phyloP scores from a whole-genome alignment of 2,113 vertebrate species.

The Takifugu bimaculatus region DNA sequence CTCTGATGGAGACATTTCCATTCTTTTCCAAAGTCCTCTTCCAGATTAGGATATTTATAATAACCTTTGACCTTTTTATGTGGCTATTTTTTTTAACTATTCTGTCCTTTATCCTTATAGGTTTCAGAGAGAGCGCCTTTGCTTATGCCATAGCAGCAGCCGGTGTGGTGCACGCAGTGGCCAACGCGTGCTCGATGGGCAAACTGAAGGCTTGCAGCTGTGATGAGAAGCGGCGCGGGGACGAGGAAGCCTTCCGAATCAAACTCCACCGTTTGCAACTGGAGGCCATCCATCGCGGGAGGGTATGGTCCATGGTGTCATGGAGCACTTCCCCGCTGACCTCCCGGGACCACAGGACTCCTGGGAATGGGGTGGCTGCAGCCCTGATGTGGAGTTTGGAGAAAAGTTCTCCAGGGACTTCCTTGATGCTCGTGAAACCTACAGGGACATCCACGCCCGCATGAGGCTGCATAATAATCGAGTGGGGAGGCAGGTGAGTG shows the following conservation, averaged over 20 bases:
- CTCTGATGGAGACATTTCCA: neutral
- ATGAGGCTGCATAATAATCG: conserved; percentile 98
- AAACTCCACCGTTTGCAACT: conserved; percentile 92
- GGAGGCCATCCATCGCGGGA: conserved; percentile 92
- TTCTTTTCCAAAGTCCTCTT: neutral
- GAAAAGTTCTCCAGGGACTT: conserved; percentile 98
- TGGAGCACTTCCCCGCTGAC: conserved; percentile 86
- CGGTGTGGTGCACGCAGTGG: conserved; percentile 90
- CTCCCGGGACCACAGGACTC: conserved; percentile 88
- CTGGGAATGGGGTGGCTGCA: conserved; percentile 99
- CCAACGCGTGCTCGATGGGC: conserved; percentile 93
- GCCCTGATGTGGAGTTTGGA: conserved; percentile 94
- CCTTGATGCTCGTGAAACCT: conserved; percentile 93
- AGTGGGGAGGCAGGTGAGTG: conserved; percentile 94
- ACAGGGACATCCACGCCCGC: conserved; percentile 93
- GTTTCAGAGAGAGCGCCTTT: conserved; percentile 95
- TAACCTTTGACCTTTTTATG: neutral
- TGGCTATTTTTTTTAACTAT: neutral
- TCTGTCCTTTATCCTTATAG: conserved; percentile 58
- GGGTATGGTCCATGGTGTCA: conserved; percentile 93
- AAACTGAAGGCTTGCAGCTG: conserved; percentile 93
- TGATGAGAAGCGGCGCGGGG: conserved; percentile 86
- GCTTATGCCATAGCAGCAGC: conserved; percentile 93
- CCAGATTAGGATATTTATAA: conserved; percentile 5
- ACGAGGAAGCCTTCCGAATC: conserved; percentile 91